Percentiles rank a stretch among this genome's conserved stretches.
Evolutionary conservation across 1,140 invertebrate species (phyloP).

Genomic region (Zaprionus davidi): DNA sequence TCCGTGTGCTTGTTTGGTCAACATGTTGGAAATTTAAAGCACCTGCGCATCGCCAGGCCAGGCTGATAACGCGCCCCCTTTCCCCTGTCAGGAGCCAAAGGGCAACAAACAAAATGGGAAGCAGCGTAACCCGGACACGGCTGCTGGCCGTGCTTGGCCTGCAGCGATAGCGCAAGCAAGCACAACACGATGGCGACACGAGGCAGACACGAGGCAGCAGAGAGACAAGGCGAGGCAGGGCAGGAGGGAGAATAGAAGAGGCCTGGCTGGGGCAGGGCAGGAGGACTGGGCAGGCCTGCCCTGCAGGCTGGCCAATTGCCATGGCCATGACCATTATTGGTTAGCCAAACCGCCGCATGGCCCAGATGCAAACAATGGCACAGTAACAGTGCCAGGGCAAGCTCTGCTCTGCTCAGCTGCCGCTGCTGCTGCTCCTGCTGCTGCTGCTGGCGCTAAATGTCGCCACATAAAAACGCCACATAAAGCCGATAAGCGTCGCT

Average conservation of each 20-base stretch:
- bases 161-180: conserved; percentile 57
- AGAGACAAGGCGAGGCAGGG: no score
- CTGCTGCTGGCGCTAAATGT: conserved; percentile 38
- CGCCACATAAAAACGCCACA: conserved; percentile 70
- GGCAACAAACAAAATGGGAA: conserved; percentile 21
- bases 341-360: conserved; percentile 72
- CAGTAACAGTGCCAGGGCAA: neutral
- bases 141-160: conserved; percentile 53
- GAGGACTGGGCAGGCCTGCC: conserved; percentile 1
- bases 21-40: conserved; percentile 76
- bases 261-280: no score
- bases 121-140: neutral
- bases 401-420: conserved; percentile 6
- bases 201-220: neutral
- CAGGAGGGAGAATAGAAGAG: no score
- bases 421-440: conserved; percentile 17
- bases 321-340: conserved; percentile 69
- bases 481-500: conserved; percentile 78
- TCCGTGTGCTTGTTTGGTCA: conserved; percentile 49
- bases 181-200: conserved; percentile 22
- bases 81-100: conserved; percentile 15
- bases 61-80: conserved; percentile 55
- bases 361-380: conserved; percentile 77
- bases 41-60: conserved; percentile 58
- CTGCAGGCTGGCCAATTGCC: conserved; percentile 63